Evolutionary conservation across 2,113 vertebrate genomes (phyloP).

Genomic region (Meles meles): DNA sequence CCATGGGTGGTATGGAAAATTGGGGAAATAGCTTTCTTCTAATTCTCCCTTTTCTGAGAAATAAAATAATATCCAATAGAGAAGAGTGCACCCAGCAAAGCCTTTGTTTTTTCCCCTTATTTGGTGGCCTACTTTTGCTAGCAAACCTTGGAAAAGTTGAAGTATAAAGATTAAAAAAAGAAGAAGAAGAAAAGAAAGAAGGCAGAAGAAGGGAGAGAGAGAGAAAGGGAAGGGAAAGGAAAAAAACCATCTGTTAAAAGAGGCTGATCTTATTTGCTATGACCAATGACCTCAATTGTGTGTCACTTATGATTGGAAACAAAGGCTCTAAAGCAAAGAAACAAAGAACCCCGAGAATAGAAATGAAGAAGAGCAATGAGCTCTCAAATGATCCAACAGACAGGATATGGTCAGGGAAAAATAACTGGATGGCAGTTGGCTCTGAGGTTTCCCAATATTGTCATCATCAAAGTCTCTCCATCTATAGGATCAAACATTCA

Average conservation of each 20-base stretch:
- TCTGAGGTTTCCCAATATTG: not conserved
- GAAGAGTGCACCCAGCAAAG: constrained; percentile 43
- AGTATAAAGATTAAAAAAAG: constrained; percentile 43
- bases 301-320: not conserved
- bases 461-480: not conserved
- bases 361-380: not conserved
- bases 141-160: constrained; percentile 56
- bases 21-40: constrained; percentile 84
- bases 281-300: not conserved
- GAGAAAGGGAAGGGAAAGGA: not conserved
- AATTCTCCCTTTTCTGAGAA: constrained; percentile 78
- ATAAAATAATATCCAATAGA: constrained; percentile 81
- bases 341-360: not conserved
- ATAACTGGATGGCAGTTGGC: not conserved
- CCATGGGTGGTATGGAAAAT: constrained; percentile 86
- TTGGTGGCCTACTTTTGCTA: constrained; percentile 75
- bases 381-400: not conserved
- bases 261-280: not conserved
- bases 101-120: constrained; percentile 53
- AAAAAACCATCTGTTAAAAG: not conserved
- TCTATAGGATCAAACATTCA: not conserved
- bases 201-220: not conserved
- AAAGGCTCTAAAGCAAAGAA: constrained; percentile 17
- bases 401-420: not conserved
- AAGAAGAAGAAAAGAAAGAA: not conserved